phyloP scores from a whole-genome alignment of 2,888 invertebrate genomes.

The Eupithecia insigniata region DNA sequence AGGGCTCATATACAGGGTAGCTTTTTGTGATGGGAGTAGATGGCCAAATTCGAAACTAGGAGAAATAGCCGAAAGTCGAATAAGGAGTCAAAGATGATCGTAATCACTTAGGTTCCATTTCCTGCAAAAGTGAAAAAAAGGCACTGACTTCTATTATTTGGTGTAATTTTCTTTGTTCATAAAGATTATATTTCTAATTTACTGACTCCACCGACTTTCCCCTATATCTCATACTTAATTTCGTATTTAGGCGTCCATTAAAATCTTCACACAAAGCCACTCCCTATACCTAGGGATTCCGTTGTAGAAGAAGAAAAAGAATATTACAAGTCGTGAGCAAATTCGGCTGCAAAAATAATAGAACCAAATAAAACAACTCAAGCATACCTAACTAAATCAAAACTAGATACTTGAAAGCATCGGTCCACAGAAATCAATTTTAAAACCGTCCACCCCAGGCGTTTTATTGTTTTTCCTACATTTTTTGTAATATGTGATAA shows the following conservation, averaged over 20 bases:
- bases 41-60: background rate
- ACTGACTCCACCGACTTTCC: too few species aligned
- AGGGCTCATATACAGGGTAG: background rate
- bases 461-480: slow-evolving; percentile 81
- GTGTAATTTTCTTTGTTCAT: too few species aligned
- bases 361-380: slow-evolving; percentile 5
- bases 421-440: slow-evolving; percentile 68
- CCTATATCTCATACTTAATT: background rate
- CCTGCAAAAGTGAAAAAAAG: too few species aligned
- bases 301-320: background rate
- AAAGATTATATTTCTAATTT: too few species aligned
- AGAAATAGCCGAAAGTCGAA: background rate
- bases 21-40: background rate
- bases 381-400: slow-evolving; percentile 11
- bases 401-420: slow-evolving; percentile 41
- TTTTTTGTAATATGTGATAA: slow-evolving; percentile 85
- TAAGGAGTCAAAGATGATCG: background rate
- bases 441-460: slow-evolving; percentile 68
- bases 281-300: background rate
- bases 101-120: background rate
- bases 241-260: background rate
- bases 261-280: too few species aligned
- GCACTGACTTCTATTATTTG: too few species aligned
- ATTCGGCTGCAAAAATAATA: background rate
- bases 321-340: background rate